These are phyloP conservation scores for Chaetops frenatus DNA, from an alignment of 2,113 vertebrate genomes.

Conservation along the genomic window DNA sequence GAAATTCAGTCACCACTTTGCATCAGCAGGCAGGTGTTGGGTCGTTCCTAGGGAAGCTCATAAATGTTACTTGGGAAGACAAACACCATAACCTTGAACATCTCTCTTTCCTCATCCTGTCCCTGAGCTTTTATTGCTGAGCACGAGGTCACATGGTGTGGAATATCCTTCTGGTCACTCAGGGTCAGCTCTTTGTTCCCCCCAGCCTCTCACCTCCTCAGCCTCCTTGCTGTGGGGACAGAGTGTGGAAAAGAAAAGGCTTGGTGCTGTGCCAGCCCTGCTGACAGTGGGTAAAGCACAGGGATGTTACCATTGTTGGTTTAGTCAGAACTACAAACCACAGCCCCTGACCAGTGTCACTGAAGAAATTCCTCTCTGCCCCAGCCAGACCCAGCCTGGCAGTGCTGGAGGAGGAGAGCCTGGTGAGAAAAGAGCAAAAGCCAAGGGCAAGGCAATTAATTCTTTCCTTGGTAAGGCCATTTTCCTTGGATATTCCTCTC, in stretches of 20 bases:
- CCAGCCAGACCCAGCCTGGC: background rate
- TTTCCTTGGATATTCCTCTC: background rate
- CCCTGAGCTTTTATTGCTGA: background rate
- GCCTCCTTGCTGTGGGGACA: fast-evolving
- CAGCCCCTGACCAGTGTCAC: fast-evolving
- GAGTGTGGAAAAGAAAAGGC: background rate
- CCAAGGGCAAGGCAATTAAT: background rate
- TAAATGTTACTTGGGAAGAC: background rate
- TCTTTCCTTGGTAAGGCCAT: background rate
- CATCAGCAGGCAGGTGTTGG: background rate
- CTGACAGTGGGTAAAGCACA: background rate
- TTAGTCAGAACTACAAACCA: background rate
- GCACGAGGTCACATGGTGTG: background rate
- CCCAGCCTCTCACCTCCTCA: background rate
- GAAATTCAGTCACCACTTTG: background rate
- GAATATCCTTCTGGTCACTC: background rate
- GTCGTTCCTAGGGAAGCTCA: background rate
- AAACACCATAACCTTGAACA: background rate
- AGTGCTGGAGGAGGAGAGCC: background rate
- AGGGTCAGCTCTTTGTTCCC: background rate
- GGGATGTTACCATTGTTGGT: background rate
- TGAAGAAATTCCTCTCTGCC: background rate
- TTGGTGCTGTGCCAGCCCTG: background rate
- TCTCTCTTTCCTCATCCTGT: background rate
- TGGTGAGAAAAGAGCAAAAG: background rate